Evolutionary conservation across 2,888 invertebrate species (phyloP).

Genomic region (Chorisops tibialis): DNA sequence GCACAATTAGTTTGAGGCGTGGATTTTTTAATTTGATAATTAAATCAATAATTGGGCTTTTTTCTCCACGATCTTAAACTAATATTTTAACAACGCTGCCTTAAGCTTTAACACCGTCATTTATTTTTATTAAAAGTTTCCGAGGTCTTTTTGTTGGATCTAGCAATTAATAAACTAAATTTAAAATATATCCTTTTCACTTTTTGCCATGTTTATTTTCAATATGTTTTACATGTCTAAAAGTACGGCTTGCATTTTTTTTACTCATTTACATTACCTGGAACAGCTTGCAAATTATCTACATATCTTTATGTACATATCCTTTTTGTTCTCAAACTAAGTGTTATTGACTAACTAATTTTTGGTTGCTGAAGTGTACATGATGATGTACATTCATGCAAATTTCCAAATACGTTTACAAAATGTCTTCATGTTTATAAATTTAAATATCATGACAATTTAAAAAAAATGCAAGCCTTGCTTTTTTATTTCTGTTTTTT

Average conservation of each 20-base stretch:
- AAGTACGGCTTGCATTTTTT: no score
- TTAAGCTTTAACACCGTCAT: constrained; percentile 7
- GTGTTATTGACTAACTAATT: background rate
- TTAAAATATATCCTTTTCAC: no score
- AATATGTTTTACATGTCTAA: no score
- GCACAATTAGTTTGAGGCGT: constrained; percentile 22
- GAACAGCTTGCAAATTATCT: background rate
- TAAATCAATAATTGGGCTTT: constrained; percentile 21
- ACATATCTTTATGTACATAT: constrained; percentile 7
- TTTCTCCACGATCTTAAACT: constrained; percentile 23
- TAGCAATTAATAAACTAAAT: no score
- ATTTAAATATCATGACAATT: background rate
- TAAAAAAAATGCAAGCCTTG: constrained; percentile 20
- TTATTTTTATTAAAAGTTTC: constrained; percentile 26
- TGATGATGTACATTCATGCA: no score
- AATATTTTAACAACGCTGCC: constrained; percentile 15
- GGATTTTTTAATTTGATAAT: constrained; percentile 10
- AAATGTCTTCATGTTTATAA: no score
- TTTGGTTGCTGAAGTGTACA: background rate
- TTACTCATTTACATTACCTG: no score
- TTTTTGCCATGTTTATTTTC: no score
- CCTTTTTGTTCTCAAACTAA: no score
- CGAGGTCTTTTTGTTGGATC: constrained; percentile 34
- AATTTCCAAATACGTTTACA: no score
- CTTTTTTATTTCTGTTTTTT: constrained; percentile 12